Evolutionary conservation across 2,888 invertebrate genomes (phyloP), one percentile per base, ranked within the genome.

Genomic region (Hipparchia sbordonii): DNA sequence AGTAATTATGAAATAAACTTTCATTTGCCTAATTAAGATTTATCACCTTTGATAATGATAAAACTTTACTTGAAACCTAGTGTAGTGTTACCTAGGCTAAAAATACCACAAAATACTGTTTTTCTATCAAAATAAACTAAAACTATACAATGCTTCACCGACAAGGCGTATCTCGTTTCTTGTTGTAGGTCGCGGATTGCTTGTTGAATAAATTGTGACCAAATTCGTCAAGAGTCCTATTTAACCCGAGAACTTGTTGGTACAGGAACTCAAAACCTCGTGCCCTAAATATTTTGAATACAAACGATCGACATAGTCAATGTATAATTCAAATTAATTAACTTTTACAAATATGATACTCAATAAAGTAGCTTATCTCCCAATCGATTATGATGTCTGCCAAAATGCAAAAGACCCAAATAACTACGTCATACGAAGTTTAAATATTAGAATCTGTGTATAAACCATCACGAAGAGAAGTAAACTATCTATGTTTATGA

Each of bases 151-250:
- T 51, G 10, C 46, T 23, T 33, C 66, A 67, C 71, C 67, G 57
- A 73, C 67, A 75, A 73, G 52, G 71, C 61, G 66, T 33, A 57
- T 23, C 71, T 71, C 68, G 61, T 59, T 73, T 56, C 82, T 84
- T 82, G 88, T 90, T 89, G 88, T 91, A 82, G 90, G 91, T 89
- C 91, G 87, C 84, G 80, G 80, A 87, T 87, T 90, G 85, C 89
- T 90, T 84, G 86, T 82, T 82, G 78, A 85, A 85, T 86, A 84
- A 85, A 82, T 86, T 83, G 82, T 82, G 82, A 77, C 82, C 81
- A 81, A 86, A 85, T 87, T 87, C 77, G 81, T 84, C 82, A 84
- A 82, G 8, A 10, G 9, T 48, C 10, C n/a, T 51, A 7, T 23
- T 23, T 63, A 23, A 7, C 23, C 51, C 9, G 51, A 51, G 13